Evolutionary conservation across 2,113 vertebrate genomes (phyloP), one percentile per base, ranked within the genome.

Genomic region (Sebastes fasciatus): DNA sequence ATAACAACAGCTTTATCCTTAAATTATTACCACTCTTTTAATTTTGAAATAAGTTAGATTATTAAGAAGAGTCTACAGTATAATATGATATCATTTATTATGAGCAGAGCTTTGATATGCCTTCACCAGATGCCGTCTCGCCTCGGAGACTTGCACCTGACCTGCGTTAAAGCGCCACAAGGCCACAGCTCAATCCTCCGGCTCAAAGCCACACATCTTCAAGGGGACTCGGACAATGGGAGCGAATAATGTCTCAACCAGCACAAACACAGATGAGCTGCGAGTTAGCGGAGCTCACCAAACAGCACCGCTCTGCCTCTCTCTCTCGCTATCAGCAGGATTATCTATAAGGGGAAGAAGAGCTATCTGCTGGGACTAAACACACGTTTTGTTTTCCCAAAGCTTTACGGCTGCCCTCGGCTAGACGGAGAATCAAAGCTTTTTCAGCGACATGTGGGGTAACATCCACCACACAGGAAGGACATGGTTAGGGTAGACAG

Each of bases 191-290:
- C 79, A 69, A 66, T 85, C 55, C 48, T 17, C 4, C 4, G 1
- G 34, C 76, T 86, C 84, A 79, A 80, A 84, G 80, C 55, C 72
- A 6, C 67, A 67, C 77, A 74, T 88, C 90, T 87, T 90, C 87
- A 92, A 90, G 76, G 69, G 78, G 62, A 51, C 21, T 42, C 1
- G 13, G 78, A 92, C 90, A 92, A 94, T 84, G 58, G 58, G 51
- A 64, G 70, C 57, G 55, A 90, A 86, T 89, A 93, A 94, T 92
- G 90, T 93, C 91, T 94, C 88, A 94, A 86, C 92, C 92, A 92
- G 84, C 89, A 91, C 92, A 93, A 94, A 93, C 92, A 94, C 68
- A 70, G 83, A 80, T 69, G 83, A 89, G 83, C 76, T 11, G 68
- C 0, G 13, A 87, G 82, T 88, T 86, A 76, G 68, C 43, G 49